Evolutionary conservation across 1,140 invertebrate species (phyloP), one percentile per base, ranked within the genome.

Genomic region (Drosophila bocqueti): DNA sequence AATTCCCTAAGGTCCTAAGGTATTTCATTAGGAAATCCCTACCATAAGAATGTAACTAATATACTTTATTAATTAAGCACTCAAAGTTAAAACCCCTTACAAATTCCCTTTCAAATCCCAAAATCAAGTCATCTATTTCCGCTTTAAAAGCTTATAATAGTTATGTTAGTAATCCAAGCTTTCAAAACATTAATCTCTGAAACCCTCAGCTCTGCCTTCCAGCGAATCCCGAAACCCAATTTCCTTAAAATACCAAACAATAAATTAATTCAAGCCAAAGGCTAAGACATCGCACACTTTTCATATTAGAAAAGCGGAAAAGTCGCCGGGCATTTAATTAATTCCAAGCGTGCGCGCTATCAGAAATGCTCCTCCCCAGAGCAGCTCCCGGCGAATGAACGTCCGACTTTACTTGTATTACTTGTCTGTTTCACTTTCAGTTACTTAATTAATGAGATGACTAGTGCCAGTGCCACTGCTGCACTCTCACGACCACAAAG

Each of bases 381-480:
- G 45, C n/a, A 50, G 34, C 55, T 67, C 18, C 43, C 36, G 65
- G 66, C 49, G 40, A 65, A 58, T 49, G 83, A 77, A 55, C 64
- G 74, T 77, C 74, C 80, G 78, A 63, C 55, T 57, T 40, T 40
- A 11, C 54, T 57, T 57, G 54, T 57, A 57, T 40, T 26, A 40
- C 36, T 57, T 40, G 85, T 75, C 81, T 66, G 71, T 66, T 81
- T 79, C 45, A 49, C 64, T 61, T 69, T 45, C 38, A 46, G 58
- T 66, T 71, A 50, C 52, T 81, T 90, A 89, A 89, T 89, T 89
- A 89, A 89, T 76, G 69, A 75, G 63, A 64, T 63, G 58, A n/a
- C 60, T 47, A 34, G 10, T 46, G 40, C 40, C 16, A 42, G 16
- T n/a, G 40, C 40, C 40, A 8, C 6, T 43, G 31, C 49, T 64